Conservation (phyloP, 2,888 invertebrate genomes). For the Drosophila merina region DNA sequence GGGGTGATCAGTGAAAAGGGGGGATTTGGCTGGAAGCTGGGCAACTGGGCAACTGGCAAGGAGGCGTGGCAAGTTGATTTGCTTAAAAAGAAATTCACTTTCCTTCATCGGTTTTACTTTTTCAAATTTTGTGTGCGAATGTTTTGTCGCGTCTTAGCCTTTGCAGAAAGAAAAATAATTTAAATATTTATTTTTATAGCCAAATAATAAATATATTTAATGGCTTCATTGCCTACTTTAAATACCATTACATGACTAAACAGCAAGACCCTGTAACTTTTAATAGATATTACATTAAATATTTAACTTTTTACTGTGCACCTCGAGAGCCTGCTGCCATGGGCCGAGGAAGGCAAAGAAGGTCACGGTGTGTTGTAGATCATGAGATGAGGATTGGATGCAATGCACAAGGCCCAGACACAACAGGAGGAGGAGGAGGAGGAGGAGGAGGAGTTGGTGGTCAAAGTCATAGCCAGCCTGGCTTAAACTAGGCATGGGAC, state of each 20-base stretch:
- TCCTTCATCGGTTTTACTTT: conserved; percentile 70
- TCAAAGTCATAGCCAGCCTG: conserved; percentile 44
- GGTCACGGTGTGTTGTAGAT: conserved; percentile 72
- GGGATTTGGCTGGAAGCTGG: conserved; percentile 11
- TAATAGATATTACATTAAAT: not conserved
- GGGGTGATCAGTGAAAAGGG: conserved; percentile 37
- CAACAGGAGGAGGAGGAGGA: conserved; percentile 45
- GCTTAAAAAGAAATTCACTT: conserved; percentile 80
- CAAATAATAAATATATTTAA: not conserved
- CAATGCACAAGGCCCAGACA: conserved; percentile 40
- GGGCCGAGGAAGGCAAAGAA: conserved; percentile 68
- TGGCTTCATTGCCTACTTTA: not conserved
- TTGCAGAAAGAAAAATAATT: conserved; percentile 11
- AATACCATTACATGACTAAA: not conserved
- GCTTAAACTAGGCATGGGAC: conserved; percentile 41
- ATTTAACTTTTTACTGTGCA: conserved; percentile 22
- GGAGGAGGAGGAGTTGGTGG: conserved; percentile 56
- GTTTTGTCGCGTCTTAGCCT: conserved; percentile 19
- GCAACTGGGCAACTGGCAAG: conserved; percentile 7
- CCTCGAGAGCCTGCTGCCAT: conserved; percentile 8
- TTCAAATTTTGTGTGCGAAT: conserved; percentile 47
- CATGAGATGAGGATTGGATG: conserved; percentile 71
- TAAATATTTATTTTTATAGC: conserved; percentile 2
- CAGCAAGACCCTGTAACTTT: not conserved
- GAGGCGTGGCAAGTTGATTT: conserved; percentile 73